Percentiles rank a stretch among this genome's conserved stretches.
Conservation (phyloP, 2,113 vertebrate species). For the Cercopithecus mona region DNA sequence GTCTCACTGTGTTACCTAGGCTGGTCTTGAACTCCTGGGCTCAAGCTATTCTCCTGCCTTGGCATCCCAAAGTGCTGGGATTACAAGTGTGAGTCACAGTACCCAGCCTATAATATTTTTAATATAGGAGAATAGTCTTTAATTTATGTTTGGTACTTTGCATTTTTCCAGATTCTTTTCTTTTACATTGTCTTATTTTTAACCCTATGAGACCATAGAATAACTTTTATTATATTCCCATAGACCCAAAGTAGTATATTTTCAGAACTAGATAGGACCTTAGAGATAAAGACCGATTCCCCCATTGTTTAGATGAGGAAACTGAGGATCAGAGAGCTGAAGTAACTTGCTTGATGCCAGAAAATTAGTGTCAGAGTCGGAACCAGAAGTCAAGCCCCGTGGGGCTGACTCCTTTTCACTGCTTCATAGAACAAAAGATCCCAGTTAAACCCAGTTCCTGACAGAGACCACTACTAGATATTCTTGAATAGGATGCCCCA, state of each 20-base stretch:
- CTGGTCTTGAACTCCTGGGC: neutral
- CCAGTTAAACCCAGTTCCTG: neutral
- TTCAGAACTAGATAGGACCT: neutral
- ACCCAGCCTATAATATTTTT: neutral
- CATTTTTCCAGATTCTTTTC: constrained; percentile 27
- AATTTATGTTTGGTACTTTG: constrained; percentile 43
- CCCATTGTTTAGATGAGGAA: neutral
- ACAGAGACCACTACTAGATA: neutral
- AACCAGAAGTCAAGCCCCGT: neutral
- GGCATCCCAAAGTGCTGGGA: neutral
- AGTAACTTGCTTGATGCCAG: constrained; percentile 37
- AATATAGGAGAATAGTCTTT: constrained; percentile 32
- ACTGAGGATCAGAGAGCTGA: constrained; percentile 12
- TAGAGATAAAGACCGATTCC: neutral
- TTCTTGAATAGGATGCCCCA: neutral
- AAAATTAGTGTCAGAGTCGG: constrained; percentile 22
- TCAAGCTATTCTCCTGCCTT: neutral
- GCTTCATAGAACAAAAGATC: neutral
- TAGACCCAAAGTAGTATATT: constrained; percentile 27
- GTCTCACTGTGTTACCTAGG: too few species aligned
- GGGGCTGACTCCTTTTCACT: constrained; percentile 20
- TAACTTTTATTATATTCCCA: neutral
- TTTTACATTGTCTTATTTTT: constrained; percentile 43
- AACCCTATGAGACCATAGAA: neutral
- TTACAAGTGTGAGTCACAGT: neutral